phyloP scores from a whole-genome alignment of 2,113 vertebrate genomes.

The Sterrhoptilus dennistouni region DNA sequence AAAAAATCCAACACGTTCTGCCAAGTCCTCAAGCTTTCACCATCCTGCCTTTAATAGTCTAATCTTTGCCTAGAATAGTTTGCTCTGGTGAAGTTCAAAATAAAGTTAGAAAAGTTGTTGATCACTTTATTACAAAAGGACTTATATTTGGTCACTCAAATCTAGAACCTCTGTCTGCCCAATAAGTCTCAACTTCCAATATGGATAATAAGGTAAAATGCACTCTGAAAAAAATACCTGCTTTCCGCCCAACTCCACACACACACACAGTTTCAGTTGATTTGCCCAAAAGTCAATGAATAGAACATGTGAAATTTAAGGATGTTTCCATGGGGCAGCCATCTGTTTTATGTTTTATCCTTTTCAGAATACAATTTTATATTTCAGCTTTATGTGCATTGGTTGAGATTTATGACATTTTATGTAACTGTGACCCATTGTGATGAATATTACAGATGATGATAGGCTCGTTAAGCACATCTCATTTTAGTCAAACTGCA shows the following conservation, averaged over 20 bases:
- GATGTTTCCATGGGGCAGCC: slow-evolving; percentile 16
- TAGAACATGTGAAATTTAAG: slow-evolving; percentile 3
- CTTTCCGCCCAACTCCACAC: rapidly evolving
- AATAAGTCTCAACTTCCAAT: not conserved
- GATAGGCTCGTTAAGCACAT: slow-evolving; percentile 80
- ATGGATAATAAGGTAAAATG: not conserved
- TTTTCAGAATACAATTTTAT: slow-evolving; percentile 6
- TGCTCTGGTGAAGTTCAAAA: not conserved
- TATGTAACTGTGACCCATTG: slow-evolving; percentile 62
- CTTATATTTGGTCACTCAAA: not conserved
- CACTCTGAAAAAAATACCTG: not conserved
- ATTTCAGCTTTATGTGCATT: slow-evolving; percentile 42
- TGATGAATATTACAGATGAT: slow-evolving; percentile 71
- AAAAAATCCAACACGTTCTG: not conserved
- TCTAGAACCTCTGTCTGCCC: not conserved
- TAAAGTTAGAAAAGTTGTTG: not conserved
- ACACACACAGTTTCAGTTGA: not conserved
- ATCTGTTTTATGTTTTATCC: slow-evolving; percentile 56
- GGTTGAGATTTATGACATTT: slow-evolving; percentile 57
- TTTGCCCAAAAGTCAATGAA: slow-evolving; percentile 3
- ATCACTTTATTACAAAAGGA: not conserved
- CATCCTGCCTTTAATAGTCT: not conserved
- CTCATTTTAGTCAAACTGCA: slow-evolving; percentile 80
- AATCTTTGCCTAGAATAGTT: not conserved
- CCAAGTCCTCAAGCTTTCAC: not conserved